Conservation (phyloP, 2,888 invertebrate species). For the Endomychus coccineus region DNA sequence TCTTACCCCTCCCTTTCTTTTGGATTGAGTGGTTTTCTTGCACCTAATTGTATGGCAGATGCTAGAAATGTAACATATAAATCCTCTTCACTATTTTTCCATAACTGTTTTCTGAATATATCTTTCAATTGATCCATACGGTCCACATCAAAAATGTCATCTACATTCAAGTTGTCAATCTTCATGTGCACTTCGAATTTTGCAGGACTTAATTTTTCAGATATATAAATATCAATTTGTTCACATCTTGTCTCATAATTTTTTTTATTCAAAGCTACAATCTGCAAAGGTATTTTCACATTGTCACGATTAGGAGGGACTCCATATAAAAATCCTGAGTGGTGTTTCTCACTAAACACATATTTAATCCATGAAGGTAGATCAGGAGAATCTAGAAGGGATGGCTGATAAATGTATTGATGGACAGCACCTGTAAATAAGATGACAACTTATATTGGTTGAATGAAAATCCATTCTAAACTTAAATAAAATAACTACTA, state of each 20-base stretch:
- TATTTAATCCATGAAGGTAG: slow-evolving; percentile 81
- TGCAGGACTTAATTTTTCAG: slow-evolving; percentile 59
- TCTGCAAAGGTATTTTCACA: slow-evolving; percentile 56
- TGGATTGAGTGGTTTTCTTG: slow-evolving; percentile 72
- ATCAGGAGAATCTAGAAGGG: slow-evolving; percentile 71
- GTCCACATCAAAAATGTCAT: slow-evolving; percentile 69
- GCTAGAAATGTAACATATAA: slow-evolving; percentile 77
- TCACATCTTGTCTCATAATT: slow-evolving; percentile 68
- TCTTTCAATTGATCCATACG: slow-evolving; percentile 68
- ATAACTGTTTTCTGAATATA: slow-evolving; percentile 68
- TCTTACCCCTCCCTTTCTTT: slow-evolving; percentile 80
- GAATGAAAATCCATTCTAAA: not conserved
- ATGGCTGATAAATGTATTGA: slow-evolving; percentile 66
- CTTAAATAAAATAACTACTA: slow-evolving; percentile 2
- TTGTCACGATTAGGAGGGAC: slow-evolving; percentile 61
- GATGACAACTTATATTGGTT: not conserved
- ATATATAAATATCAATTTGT: slow-evolving; percentile 56
- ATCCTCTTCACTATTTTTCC: slow-evolving; percentile 68
- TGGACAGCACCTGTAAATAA: slow-evolving; percentile 29
- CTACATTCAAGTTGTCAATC: slow-evolving; percentile 83
- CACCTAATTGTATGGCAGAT: slow-evolving; percentile 79
- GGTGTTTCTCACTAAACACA: slow-evolving; percentile 69
- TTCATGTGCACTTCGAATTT: slow-evolving; percentile 76
- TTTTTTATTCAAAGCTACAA: slow-evolving; percentile 68
- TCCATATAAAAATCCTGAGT: slow-evolving; percentile 76